These are phyloP conservation scores for Thymelicus sylvestris DNA, from an alignment of 2,888 invertebrate genomes.

Conservation along the genomic window DNA sequence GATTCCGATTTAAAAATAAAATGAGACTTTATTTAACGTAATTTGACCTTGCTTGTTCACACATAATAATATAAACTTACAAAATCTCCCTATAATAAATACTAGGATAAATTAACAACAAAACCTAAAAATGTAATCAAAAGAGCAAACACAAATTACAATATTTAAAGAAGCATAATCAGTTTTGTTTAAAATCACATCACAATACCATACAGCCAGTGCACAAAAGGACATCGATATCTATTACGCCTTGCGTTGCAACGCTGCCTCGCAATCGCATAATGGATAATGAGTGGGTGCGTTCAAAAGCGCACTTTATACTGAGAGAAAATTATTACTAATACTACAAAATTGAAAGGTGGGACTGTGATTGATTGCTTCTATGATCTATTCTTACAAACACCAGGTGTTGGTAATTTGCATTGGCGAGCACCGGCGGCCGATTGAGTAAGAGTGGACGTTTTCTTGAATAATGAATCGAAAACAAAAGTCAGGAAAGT, in stretches of 20 bases:
- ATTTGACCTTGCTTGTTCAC: too few relatives aligned
- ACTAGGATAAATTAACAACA: too few relatives aligned
- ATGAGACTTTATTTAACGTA: too few relatives aligned
- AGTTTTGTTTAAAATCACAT: slow-evolving; percentile 5
- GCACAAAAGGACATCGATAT: slow-evolving; percentile 33
- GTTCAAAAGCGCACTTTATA: slow-evolving; percentile 36
- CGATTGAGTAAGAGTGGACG: slow-evolving; percentile 34
- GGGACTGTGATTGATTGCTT: slow-evolving; percentile 36
- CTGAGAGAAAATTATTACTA: slow-evolving; percentile 38
- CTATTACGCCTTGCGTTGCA: slow-evolving; percentile 20
- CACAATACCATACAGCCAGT: slow-evolving; percentile 15
- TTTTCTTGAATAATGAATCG: slow-evolving; percentile 37
- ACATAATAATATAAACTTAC: too few relatives aligned
- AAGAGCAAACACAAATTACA: not conserved
- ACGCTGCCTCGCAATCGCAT: slow-evolving; percentile 33
- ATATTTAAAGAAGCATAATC: not conserved
- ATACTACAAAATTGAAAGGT: slow-evolving; percentile 38
- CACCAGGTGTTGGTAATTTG: slow-evolving; percentile 35
- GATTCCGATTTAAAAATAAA: too few relatives aligned
- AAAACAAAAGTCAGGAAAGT: slow-evolving; percentile 38
- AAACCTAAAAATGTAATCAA: too few relatives aligned
- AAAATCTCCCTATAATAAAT: too few relatives aligned
- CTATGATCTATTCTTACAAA: slow-evolving; percentile 35
- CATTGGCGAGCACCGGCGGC: slow-evolving; percentile 25
- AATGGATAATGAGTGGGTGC: slow-evolving; percentile 38